These are phyloP conservation scores for Gymnocheta viridis DNA, from an alignment of 2,888 invertebrate species.

Conservation along the genomic window DNA sequence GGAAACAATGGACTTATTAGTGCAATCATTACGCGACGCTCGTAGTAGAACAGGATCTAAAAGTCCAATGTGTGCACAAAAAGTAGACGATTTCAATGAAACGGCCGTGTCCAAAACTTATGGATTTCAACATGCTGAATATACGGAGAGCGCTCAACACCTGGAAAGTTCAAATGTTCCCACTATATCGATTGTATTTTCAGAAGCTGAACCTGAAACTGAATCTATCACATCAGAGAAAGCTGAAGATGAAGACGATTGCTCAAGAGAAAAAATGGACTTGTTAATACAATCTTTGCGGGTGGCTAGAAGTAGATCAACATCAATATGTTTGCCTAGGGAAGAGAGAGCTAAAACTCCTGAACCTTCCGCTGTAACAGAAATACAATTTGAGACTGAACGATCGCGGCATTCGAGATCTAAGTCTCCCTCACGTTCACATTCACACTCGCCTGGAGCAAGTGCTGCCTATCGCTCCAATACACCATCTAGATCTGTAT, in stretches of 20 bases:
- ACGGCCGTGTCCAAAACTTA: not conserved
- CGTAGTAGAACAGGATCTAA: constrained; percentile 56
- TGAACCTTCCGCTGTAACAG: constrained; percentile 66
- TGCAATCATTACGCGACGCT: constrained; percentile 63
- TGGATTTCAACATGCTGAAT: not conserved
- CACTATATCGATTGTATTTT: constrained; percentile 49
- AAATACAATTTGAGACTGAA: constrained; percentile 70
- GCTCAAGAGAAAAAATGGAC: constrained; percentile 61
- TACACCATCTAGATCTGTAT: constrained; percentile 72
- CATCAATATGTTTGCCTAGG: constrained; percentile 70
- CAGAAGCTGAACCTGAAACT: not conserved
- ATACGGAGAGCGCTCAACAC: not conserved
- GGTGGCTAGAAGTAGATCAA: constrained; percentile 61
- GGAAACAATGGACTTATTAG: constrained; percentile 63
- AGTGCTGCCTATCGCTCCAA: constrained; percentile 70
- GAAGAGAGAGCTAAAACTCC: constrained; percentile 71
- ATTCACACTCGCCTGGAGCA: constrained; percentile 22
- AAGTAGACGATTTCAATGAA: not conserved
- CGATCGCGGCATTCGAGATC: constrained; percentile 55
- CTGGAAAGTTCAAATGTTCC: constrained; percentile 19
- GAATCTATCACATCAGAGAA: not conserved
- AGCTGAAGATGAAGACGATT: constrained; percentile 17
- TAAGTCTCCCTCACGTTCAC: constrained; percentile 60
- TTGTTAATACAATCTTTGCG: constrained; percentile 68
- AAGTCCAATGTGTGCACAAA: constrained; percentile 16